phyloP scores from a whole-genome alignment of 2,888 invertebrate genomes.

The Heliconius cydno region DNA sequence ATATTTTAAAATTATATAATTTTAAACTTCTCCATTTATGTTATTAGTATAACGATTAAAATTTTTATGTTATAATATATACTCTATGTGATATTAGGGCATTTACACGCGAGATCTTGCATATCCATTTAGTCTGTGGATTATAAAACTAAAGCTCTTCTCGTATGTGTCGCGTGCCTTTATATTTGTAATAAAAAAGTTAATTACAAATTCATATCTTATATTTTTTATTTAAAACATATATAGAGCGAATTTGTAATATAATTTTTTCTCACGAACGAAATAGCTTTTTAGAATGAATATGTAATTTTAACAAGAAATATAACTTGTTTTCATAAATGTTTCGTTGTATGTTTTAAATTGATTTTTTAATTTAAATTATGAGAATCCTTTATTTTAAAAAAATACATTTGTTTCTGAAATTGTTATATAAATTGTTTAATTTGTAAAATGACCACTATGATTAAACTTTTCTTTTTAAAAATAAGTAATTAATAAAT shows the following conservation, averaged over 20 bases:
- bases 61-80: conserved; percentile 5
- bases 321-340: neutral
- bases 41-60: neutral
- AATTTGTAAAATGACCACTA: neutral
- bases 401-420: neutral
- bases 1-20: neutral
- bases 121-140: conserved; percentile 1
- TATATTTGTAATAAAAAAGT: conserved; percentile 35
- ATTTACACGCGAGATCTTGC: conserved; percentile 27
- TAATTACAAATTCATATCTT: conserved; percentile 30
- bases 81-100: conserved; percentile 37
- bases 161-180: conserved; percentile 30
- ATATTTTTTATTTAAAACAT: conserved; percentile 35
- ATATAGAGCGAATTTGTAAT: conserved; percentile 27
- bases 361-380: no score
- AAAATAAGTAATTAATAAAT: neutral
- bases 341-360: neutral
- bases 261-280: conserved; percentile 6
- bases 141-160: neutral
- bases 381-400: no score
- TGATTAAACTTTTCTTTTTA: neutral
- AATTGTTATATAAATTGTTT: neutral
- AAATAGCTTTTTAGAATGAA: conserved; percentile 6
- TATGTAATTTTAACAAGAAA: neutral
- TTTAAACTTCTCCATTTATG: conserved; percentile 1